Evolutionary conservation across 2,888 invertebrate species (phyloP).

Genomic region (Mactromeris polynyma): DNA sequence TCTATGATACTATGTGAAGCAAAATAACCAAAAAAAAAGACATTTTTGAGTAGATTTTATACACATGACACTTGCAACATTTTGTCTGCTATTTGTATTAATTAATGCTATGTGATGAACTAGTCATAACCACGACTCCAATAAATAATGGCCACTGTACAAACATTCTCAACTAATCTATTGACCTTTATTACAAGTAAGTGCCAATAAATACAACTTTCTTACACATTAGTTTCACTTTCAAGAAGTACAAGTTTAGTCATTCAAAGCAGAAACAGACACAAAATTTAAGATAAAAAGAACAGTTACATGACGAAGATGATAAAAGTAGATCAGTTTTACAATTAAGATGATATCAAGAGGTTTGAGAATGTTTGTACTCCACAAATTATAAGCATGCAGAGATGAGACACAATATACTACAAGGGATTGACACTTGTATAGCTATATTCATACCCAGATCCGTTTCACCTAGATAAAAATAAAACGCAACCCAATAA

Average conservation of each 20-base stretch:
- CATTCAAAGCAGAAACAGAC: too few species aligned
- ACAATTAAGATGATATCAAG: too few species aligned
- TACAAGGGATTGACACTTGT: slow-evolving; percentile 33
- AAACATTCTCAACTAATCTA: slow-evolving; percentile 19
- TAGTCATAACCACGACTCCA: neutral
- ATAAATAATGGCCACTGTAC: neutral
- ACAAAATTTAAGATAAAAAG: neutral
- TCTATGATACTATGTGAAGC: neutral
- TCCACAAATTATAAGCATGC: slow-evolving; percentile 30
- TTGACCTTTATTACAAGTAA: neutral
- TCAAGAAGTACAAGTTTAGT: too few species aligned
- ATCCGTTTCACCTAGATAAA: slow-evolving; percentile 42
- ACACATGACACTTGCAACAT: neutral
- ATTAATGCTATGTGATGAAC: slow-evolving; percentile 1
- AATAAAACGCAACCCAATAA: slow-evolving; percentile 36
- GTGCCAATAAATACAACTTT: neutral
- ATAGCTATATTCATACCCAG: slow-evolving; percentile 52
- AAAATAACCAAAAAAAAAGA: neutral
- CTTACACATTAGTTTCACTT: too few species aligned
- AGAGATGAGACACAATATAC: slow-evolving; percentile 22
- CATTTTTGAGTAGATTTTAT: neutral
- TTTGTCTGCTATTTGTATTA: neutral
- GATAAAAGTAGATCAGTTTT: too few species aligned
- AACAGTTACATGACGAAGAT: too few species aligned
- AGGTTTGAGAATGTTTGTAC: slow-evolving; percentile 33